phyloP scores from a whole-genome alignment of 1,140 invertebrate species.

The Nilaparvata lugens region DNA sequence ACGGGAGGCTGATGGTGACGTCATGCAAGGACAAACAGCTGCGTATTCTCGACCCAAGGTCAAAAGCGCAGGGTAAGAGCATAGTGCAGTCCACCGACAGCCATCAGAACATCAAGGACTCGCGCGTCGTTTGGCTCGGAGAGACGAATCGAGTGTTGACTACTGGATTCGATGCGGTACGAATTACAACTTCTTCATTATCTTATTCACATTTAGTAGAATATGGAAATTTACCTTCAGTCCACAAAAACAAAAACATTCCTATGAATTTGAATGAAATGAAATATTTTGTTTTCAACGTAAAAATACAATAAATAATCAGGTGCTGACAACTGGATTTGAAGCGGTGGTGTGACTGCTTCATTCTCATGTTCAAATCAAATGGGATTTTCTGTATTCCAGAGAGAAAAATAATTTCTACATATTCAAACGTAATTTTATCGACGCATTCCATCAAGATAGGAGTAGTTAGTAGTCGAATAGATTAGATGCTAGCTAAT shows the following conservation, averaged over 20 bases:
- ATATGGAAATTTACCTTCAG: conserved; percentile 28
- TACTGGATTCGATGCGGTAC: conserved; percentile 52
- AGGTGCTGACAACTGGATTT: no score
- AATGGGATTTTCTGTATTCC: no score
- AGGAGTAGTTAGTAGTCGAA: no score
- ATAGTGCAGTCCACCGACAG: conserved; percentile 56
- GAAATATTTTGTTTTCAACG: conserved; percentile 29
- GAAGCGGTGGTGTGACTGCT: no score
- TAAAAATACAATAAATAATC: no score
- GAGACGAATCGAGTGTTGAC: conserved; percentile 71
- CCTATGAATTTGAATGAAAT: no score
- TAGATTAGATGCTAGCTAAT: no score
- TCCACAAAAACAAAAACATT: no score
- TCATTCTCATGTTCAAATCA: no score
- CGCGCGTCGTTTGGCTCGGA: conserved; percentile 79
- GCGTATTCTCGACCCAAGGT: conserved; percentile 69
- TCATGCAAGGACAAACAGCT: conserved; percentile 78
- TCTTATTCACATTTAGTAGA: background rate
- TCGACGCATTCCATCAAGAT: no score
- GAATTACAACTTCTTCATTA: background rate
- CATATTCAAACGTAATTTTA: no score
- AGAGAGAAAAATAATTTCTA: no score
- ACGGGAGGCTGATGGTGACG: conserved; percentile 61
- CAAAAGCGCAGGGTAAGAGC: conserved; percentile 36
- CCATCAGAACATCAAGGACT: conserved; percentile 85